Base-by-base conservation (phyloP, 1,140 invertebrate species). In the Spodoptera litura region DNA sequence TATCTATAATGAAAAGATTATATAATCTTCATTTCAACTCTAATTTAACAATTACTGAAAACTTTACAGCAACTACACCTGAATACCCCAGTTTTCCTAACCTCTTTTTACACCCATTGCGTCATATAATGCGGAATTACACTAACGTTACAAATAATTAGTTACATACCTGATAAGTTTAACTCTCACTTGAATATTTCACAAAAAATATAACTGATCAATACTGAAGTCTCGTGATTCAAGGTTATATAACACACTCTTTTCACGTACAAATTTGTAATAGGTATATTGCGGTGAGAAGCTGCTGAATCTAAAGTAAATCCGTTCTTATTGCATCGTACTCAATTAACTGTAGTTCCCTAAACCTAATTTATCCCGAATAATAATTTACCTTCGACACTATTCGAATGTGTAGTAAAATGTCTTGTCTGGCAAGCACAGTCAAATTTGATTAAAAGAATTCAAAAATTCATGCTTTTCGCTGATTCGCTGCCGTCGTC, bases 171-270 rank as follows among this genome's bases (percentile, higher is more conserved):
- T 80, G 81, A 76, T 76, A 53, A 77, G 59, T 83, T 49, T 73
- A 52, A 68, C 27, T 27, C 52, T n/a, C 74, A 76, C 71, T 76
- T 73, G 80, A 85, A 79, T 76, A 79, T 13, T 80, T 79, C 56
- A 52, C 53, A 79, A 56, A 80, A 84, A 75, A 78, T 49, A 68
- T 79, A 77, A 85, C 81, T 89, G 85, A 94, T 92, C 91, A 91
- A 91, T 92, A 93, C 86, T 83, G 74, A 85, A 86, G 89, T 92
- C 90, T 88, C 89, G 92, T 92, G 91, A 94, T 92, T 92, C 91
- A 94, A 94, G 92, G 92, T 94, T 94, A 94, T 91, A 91, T 94
- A 94, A 94, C 89, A 86, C 88, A 85, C 87, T 88, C 86, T 87
- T 90, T 91, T 90, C 86, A 66, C 52, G 74, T 51, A 77, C 66